Evolutionary conservation across 2,888 invertebrate genomes (phyloP), one percentile per base, ranked within the genome.

Genomic region (Hanleya hanleyi): DNA sequence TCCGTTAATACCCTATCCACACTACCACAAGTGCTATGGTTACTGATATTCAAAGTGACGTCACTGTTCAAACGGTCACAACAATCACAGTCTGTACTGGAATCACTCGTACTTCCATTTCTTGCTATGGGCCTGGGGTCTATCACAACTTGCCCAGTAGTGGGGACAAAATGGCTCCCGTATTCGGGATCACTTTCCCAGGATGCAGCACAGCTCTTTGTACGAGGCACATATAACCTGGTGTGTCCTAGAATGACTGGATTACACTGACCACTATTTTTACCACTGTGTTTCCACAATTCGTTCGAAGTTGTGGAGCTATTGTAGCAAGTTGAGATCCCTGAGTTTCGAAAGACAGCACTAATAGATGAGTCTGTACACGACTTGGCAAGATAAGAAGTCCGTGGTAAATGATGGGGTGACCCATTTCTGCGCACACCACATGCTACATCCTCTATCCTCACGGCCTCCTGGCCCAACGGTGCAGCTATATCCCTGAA

Each of bases 1-100:
- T 86, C 86, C 70, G 83, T 84, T 3, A 80, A 77, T 35, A 84
- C 81, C 33, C 77, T 78, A n/a, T 83, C 82, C 49, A 80, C 82
- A 67, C 85, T 86, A 33, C 86, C 86, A 62, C 80, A 84, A 3
- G 84, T 85, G 62, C 84, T 83, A 41, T 80, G 77, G 69, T 83
- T 85, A 71, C 86, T 86, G 69, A 77, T 80, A 9, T 77, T 72
- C 32, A 74, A 57, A 9, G 74, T 75, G 1, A 76, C 68, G 33
- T 71, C 74, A 50, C 68, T 69, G 32, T 22, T 62, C 1, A 26
- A 15, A 33, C 47, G 3, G 26, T 49, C 50, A 68, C 78, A 81
- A 50, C 76, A 76, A 49, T 77, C 76, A 49, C 80, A 80, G 18
- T 77, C 77, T 64, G 69, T 50, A 49, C 78, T 77, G 38, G 77